Evolutionary conservation across 1,140 invertebrate species (phyloP).

Genomic region (Latrodectus geometricus): DNA sequence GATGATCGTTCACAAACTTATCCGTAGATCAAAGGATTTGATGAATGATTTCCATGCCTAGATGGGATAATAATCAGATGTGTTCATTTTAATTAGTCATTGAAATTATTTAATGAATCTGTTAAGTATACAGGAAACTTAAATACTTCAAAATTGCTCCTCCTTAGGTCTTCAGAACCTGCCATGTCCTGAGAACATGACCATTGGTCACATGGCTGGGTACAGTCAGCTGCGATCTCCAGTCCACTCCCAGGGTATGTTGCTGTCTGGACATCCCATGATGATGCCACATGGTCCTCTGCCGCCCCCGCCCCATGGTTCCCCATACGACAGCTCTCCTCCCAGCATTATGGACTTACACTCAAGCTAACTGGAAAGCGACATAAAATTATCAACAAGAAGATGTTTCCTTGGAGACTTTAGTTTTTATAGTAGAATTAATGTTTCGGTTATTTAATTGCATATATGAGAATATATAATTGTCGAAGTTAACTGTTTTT

Average conservation of each 20-base stretch:
- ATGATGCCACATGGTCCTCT: slow-evolving; percentile 68
- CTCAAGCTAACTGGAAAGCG: slow-evolving; percentile 67
- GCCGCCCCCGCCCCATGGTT: slow-evolving; percentile 68
- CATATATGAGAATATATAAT: too few relatives aligned
- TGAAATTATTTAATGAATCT: too few relatives aligned
- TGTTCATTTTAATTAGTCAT: too few relatives aligned
- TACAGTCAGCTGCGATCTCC: slow-evolving; percentile 71
- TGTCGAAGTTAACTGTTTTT: too few relatives aligned
- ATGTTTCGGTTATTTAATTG: too few relatives aligned
- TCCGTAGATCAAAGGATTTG: too few relatives aligned
- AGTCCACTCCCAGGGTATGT: slow-evolving; percentile 72
- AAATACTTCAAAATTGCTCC: background rate
- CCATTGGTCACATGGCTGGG: slow-evolving; percentile 66
- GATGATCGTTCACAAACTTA: too few relatives aligned
- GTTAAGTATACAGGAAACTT: background rate
- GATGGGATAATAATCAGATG: too few relatives aligned
- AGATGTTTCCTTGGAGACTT: too few relatives aligned
- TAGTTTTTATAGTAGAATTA: too few relatives aligned
- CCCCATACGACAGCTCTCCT: slow-evolving; percentile 71
- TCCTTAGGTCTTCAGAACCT: slow-evolving; percentile 69
- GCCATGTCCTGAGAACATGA: slow-evolving; percentile 67
- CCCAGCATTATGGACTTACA: slow-evolving; percentile 72
- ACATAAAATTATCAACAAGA: too few relatives aligned
- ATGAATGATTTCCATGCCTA: too few relatives aligned
- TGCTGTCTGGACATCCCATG: slow-evolving; percentile 72